These are phyloP conservation scores for Epirrita christyi DNA, from an alignment of 2,888 invertebrate species.

Conservation along the genomic window DNA sequence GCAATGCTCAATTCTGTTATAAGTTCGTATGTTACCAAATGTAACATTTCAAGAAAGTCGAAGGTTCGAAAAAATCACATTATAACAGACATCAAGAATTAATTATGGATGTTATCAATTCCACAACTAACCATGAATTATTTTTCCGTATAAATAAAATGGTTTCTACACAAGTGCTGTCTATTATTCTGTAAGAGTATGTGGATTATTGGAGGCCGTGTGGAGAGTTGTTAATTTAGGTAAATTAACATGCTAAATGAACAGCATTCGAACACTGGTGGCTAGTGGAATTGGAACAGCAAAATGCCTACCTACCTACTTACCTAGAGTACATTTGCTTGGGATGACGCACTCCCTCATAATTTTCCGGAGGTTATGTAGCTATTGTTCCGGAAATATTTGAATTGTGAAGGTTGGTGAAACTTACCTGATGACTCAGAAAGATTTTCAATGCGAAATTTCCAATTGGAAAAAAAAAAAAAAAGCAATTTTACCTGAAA, in stretches of 20 bases:
- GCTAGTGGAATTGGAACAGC: constrained; percentile 28
- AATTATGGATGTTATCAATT: no score
- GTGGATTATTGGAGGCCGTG: constrained; percentile 23
- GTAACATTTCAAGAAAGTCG: constrained; percentile 25
- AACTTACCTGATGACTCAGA: no score
- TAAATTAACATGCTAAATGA: constrained; percentile 41
- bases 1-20: constrained; percentile 22
- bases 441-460: no score
- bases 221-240: constrained; percentile 45
- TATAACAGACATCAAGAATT: no score
- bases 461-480: no score
- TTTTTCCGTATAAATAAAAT: not conserved
- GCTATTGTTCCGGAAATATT: no score
- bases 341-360: constrained; percentile 2
- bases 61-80: constrained; percentile 1
- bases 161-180: constrained; percentile 15
- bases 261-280: constrained; percentile 32
- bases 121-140: not conserved
- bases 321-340: constrained; percentile 9
- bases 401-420: no score
- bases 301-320: not conserved
- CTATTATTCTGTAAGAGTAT: constrained; percentile 22
- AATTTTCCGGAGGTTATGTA: not conserved
- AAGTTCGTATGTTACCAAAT: constrained; percentile 22
- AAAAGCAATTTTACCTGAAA: no score